phyloP scores from a whole-genome alignment of 37 sponge, comb jelly and placozoan species.

The Amphimedon queenslandica region DNA sequence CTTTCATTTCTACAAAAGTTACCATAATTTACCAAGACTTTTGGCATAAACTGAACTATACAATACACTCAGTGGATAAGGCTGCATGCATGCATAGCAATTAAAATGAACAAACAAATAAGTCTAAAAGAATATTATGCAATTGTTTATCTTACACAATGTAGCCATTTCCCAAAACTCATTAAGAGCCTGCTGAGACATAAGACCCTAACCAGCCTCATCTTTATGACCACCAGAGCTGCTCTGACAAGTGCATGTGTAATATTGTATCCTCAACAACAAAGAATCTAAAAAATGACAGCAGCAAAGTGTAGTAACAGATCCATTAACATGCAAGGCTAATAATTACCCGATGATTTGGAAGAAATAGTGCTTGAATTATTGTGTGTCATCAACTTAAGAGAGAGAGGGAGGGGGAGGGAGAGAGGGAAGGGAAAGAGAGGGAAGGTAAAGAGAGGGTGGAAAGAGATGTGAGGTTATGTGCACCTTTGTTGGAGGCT shows the following conservation, averaged over 20 bases:
- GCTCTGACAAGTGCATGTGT: conserved; percentile 85
- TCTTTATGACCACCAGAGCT: not conserved
- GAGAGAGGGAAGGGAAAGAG: too few relatives aligned
- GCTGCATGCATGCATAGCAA: too few relatives aligned
- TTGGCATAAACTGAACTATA: too few relatives aligned
- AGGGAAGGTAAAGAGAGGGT: too few relatives aligned
- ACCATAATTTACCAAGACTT: too few relatives aligned
- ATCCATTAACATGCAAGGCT: too few relatives aligned
- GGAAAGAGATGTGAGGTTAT: too few relatives aligned
- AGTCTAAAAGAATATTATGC: too few relatives aligned
- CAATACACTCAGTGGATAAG: too few relatives aligned
- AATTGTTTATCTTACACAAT: conserved; percentile 46
- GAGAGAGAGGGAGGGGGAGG: too few relatives aligned
- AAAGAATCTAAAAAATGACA: conserved; percentile 92
- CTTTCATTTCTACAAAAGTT: too few relatives aligned
- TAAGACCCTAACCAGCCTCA: conserved; percentile 64
- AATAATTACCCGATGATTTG: conserved; percentile 73
- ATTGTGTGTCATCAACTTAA: conserved; percentile 44
- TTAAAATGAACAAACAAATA: too few relatives aligned
- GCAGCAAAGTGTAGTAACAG: not conserved
- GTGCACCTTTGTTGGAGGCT: conserved; percentile 32
- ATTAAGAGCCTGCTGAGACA: conserved; percentile 48
- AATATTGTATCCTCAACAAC: conserved; percentile 95
- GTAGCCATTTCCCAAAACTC: conserved; percentile 85
- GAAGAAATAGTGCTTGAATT: conserved; percentile 68